Evolutionary conservation across 2,113 vertebrate species (phyloP), one percentile per base, ranked within the genome.

Genomic region (Campylomormyrus numenius): DNA sequence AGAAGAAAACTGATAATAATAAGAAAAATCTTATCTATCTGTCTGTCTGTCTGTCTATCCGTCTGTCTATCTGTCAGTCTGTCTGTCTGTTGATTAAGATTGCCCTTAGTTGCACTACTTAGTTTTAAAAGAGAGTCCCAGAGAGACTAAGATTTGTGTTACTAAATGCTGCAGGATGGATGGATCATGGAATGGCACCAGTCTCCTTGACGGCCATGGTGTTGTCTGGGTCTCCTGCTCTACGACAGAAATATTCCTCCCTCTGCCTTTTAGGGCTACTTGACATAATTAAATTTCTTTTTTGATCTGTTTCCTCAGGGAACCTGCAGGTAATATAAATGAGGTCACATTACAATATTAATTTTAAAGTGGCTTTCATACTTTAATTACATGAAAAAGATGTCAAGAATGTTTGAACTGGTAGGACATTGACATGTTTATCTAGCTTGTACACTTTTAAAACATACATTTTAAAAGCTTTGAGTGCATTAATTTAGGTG

Each of bases 211-310:
- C 10, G 62, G 3, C 62, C n/a, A 3, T 13, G 62, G n/a, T 31
- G 62, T 31, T 31, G 62, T 31, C 62, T 70, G 62, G 10, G 27
- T 70, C 9, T 66, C 4, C 62, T 31, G 62, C 62, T 70, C 62
- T 13, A 13, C 11, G 3, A 70, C 62, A 19, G 62, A 17, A 80
- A 42, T 80, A 42, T 80, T 39, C 35, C 74, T 39, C 74, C 35
- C 19, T 42, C 35, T 80, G 74, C 74, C 74, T 80, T 80, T 80
- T 21, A 80, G 74, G 31, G 35, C 74, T 80, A 80, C 74, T 80
- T 80, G 74, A 80, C 74, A 80, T 35, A 80, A 80, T 80, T 80
- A 80, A 80, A 80, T 80, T 15, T 80, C 74, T 35, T 80, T 39
- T 80, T 80, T 80, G 62, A 70, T 80, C 17, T 80, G 74, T 80